Evolutionary conservation across 2,113 vertebrate species (phyloP).

Genomic region (Apeltes quadracus): DNA sequence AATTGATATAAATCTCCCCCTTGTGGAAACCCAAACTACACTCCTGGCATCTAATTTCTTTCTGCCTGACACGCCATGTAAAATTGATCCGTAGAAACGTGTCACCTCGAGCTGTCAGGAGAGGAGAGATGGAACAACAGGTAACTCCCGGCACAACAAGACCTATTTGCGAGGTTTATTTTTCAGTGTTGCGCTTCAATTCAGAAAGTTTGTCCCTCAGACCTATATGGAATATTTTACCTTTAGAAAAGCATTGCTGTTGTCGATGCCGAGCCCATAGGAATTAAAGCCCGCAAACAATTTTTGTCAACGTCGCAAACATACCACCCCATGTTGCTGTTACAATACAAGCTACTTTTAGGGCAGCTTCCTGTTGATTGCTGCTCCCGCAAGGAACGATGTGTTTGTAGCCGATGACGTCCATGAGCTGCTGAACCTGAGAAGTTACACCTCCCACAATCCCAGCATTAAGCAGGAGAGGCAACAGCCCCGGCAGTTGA

Average conservation of each 20-base stretch:
- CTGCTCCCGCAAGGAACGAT: background rate
- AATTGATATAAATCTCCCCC: constrained; percentile 60
- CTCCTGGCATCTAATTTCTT: constrained; percentile 65
- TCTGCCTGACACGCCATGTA: constrained; percentile 60
- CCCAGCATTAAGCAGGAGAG: constrained; percentile 11
- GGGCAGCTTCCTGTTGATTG: background rate
- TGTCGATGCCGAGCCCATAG: background rate
- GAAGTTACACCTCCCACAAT: constrained; percentile 13
- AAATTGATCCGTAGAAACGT: constrained; percentile 72
- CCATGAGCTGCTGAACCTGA: background rate
- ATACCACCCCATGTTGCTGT: background rate
- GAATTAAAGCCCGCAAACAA: background rate
- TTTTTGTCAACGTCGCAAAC: background rate
- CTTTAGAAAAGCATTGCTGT: constrained; percentile 5
- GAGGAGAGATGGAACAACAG: constrained; percentile 53
- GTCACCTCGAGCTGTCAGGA: constrained; percentile 57
- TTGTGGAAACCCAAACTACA: constrained; percentile 57
- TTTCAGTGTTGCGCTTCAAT: constrained; percentile 8
- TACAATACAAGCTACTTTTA: background rate
- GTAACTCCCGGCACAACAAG: constrained; percentile 36
- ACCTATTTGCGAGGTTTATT: constrained; percentile 35
- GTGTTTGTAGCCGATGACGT: background rate
- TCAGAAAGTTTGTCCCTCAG: background rate
- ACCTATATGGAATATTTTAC: background rate
- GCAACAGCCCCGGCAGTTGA: constrained; percentile 5